phyloP scores from a whole-genome alignment of 2,888 invertebrate genomes.

The Mythimna ferrago region DNA sequence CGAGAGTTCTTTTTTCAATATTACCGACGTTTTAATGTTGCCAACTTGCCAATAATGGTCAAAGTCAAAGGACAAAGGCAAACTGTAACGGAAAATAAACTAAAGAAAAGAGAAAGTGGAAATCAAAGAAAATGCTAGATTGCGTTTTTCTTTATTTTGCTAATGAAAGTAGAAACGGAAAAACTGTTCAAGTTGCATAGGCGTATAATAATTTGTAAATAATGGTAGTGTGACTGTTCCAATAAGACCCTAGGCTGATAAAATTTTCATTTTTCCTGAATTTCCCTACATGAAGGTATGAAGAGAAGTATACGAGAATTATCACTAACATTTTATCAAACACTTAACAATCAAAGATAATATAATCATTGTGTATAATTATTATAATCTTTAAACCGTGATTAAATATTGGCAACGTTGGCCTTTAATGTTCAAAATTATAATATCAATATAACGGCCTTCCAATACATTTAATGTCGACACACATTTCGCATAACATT shows the following conservation, averaged over 20 bases:
- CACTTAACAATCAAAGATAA: constrained; percentile 10
- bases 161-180: neutral
- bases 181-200: neutral
- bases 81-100: constrained; percentile 6
- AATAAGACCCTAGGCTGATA: too few relatives aligned
- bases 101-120: neutral
- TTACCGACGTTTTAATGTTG: constrained; percentile 1
- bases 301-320: too few relatives aligned
- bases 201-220: too few relatives aligned
- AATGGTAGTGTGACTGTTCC: too few relatives aligned
- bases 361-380: neutral
- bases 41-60: constrained; percentile 20
- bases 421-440: constrained; percentile 11
- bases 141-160: neutral
- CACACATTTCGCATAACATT: constrained; percentile 17
- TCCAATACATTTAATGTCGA: constrained; percentile 14
- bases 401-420: constrained; percentile 18
- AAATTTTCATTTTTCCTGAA: too few relatives aligned
- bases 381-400: constrained; percentile 1
- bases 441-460: constrained; percentile 33
- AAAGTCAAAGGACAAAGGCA: constrained; percentile 18
- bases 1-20: constrained; percentile 3
- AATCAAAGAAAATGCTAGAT: neutral
- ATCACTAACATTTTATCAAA: neutral
- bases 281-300: too few relatives aligned